Conservation (phyloP, 2,113 vertebrate species). For the Psittacara wagleri region DNA sequence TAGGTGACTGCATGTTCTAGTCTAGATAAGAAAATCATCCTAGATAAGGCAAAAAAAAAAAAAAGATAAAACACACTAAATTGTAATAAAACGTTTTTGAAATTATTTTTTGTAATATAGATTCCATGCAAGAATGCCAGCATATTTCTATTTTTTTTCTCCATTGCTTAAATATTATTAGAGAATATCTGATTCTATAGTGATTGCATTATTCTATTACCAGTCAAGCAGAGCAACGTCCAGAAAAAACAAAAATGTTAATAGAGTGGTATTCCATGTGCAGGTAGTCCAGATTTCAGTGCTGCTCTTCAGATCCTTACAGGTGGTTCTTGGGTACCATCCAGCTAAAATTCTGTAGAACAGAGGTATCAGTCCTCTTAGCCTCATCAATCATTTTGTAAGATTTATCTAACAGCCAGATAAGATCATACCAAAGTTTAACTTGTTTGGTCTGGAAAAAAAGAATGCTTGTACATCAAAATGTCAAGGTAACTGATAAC, state of each 20-base stretch:
- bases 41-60: background rate
- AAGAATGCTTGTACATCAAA: background rate
- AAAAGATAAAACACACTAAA: background rate
- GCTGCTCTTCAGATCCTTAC: background rate
- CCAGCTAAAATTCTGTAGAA: background rate
- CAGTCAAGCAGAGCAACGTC: background rate
- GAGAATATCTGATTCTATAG: background rate
- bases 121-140: background rate
- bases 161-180: background rate
- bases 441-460: background rate
- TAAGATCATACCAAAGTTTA: background rate
- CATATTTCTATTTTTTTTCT: background rate
- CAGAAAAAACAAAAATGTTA: background rate
- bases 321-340: background rate
- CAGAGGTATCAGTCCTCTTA: background rate
- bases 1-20: background rate
- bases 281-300: background rate
- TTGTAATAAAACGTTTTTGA: background rate
- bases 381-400: background rate
- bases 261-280: background rate
- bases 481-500: background rate
- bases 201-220: background rate
- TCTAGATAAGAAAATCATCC: background rate
- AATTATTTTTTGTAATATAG: background rate
- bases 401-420: background rate